Evolutionary conservation across 2,113 vertebrate genomes (phyloP).

Genomic region (Tragulus kanchil): DNA sequence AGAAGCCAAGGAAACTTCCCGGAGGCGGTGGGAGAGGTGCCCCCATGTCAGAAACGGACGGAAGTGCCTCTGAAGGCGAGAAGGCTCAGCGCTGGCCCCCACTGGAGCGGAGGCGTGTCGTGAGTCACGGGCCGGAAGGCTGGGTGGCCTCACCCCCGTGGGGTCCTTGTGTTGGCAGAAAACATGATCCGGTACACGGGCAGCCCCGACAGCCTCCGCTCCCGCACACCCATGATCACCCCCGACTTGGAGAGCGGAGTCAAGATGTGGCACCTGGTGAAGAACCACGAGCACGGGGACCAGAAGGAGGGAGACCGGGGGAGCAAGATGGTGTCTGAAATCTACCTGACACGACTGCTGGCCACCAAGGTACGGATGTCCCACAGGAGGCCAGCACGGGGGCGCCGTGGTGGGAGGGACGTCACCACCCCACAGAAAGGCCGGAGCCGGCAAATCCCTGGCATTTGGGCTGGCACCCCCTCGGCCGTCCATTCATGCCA

Average conservation of each 20-base stretch:
- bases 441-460: not conserved
- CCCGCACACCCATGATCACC: constrained; percentile 98
- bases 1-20: not conserved
- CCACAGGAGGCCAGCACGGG: fast-evolving
- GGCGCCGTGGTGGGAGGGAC: fast-evolving
- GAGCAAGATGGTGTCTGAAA: constrained; percentile 99
- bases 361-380: constrained; percentile 94
- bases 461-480: fast-evolving
- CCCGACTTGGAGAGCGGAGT: constrained; percentile 97
- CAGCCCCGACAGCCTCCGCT: constrained; percentile 98
- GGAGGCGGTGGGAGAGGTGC: not conserved
- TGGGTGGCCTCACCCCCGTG: fast-evolving
- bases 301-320: constrained; percentile 98
- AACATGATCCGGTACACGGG: constrained; percentile 99
- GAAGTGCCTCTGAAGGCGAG: not conserved
- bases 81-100: not conserved
- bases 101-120: fast-evolving
- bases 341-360: constrained; percentile 97
- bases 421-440: not conserved
- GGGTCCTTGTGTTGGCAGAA: constrained; percentile 87
- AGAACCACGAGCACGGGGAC: constrained; percentile 99
- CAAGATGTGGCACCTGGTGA: constrained; percentile 98
- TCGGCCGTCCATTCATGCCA: fast-evolving
- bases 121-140: fast-evolving
- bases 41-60: not conserved